phyloP scores from a whole-genome alignment of 2,113 vertebrate genomes.

The Sclerurus mexicanus region DNA sequence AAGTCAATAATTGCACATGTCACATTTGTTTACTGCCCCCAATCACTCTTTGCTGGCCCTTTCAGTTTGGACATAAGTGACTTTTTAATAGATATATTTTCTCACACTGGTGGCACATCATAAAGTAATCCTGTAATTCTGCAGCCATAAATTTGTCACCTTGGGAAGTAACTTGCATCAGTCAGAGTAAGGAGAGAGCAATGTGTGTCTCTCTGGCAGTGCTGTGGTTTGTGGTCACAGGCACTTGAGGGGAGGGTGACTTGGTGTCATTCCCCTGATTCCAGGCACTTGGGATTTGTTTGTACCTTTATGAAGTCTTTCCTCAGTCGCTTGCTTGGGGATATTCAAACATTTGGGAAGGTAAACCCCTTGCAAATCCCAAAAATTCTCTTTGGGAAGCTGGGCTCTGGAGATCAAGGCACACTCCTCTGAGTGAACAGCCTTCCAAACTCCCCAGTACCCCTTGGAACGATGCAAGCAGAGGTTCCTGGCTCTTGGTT shows the following conservation, averaged over 20 bases:
- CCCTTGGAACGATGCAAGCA: neutral
- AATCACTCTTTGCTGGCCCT: neutral
- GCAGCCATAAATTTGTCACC: constrained; percentile 54
- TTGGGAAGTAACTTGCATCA: constrained; percentile 11
- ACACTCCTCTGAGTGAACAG: neutral
- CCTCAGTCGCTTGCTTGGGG: neutral
- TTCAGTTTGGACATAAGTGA: neutral
- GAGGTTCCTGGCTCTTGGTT: neutral
- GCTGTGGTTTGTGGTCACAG: constrained; percentile 38
- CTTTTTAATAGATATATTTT: constrained; percentile 31
- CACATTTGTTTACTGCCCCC: constrained; percentile 14
- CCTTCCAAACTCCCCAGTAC: neutral
- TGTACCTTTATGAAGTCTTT: neutral
- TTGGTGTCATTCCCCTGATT: neutral
- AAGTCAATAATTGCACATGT: neutral
- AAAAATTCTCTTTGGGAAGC: neutral
- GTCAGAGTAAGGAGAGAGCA: neutral
- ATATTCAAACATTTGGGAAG: neutral
- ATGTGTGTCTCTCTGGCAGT: neutral
- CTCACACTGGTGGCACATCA: constrained; percentile 30
- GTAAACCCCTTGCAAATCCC: neutral
- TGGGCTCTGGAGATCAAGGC: neutral
- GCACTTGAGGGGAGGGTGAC: neutral
- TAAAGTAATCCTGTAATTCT: constrained; percentile 55
- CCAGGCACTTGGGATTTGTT: neutral